phyloP scores from a whole-genome alignment of 2,113 vertebrate species.

The Gymnarchus niloticus region DNA sequence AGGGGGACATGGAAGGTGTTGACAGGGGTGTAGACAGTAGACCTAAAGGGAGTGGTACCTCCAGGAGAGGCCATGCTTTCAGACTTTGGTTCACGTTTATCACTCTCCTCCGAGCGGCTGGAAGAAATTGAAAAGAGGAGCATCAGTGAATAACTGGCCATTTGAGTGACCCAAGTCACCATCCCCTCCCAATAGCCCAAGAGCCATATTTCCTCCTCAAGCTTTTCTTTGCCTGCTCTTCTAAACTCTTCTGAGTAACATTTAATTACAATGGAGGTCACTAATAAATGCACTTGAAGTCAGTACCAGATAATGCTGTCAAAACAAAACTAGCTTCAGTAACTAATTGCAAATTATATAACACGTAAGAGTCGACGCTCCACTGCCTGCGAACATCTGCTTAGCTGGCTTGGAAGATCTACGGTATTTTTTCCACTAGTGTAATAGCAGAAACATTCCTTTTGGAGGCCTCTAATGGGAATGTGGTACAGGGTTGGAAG shows the following conservation, averaged over 20 bases:
- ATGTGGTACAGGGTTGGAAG: not conserved
- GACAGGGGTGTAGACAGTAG: constrained; percentile 38
- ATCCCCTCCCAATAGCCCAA: not conserved
- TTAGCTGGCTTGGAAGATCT: not conserved
- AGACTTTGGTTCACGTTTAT: not conserved
- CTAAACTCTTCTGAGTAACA: not conserved
- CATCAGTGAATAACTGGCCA: not conserved
- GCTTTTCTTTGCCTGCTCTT: not conserved
- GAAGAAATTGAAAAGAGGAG: not conserved
- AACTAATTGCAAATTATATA: not conserved
- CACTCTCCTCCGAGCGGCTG: not conserved
- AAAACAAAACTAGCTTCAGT: not conserved
- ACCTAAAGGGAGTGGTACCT: constrained; percentile 22
- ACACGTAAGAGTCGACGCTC: not conserved
- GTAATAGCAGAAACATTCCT: not conserved
- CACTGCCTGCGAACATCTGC: not conserved
- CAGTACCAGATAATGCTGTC: not conserved
- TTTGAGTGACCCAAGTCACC: not conserved
- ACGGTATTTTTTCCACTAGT: not conserved
- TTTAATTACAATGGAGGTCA: not conserved
- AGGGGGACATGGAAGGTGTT: constrained; percentile 48
- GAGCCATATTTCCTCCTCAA: not conserved
- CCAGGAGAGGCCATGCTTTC: constrained; percentile 13
- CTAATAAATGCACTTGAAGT: not conserved
- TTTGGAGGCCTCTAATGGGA: not conserved